Percentiles rank a stretch among this genome's conserved stretches.
phyloP scores from a whole-genome alignment of 2,888 invertebrate species.

The Hypolimnas misippus region DNA sequence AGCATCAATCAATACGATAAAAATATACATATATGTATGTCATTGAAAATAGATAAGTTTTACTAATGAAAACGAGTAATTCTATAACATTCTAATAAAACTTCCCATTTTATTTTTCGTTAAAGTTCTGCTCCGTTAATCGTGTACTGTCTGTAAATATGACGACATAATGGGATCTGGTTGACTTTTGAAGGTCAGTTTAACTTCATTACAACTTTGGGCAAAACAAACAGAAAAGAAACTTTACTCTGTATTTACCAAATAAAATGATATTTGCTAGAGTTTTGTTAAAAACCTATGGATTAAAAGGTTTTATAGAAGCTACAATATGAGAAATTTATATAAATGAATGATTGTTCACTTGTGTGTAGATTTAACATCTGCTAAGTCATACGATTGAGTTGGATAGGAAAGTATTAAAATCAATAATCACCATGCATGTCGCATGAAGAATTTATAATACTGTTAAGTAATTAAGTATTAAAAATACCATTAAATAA shows the following conservation, averaged over 20 bases:
- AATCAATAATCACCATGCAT: slow-evolving; percentile 64
- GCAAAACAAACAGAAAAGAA: slow-evolving; percentile 24
- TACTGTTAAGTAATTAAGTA: neutral
- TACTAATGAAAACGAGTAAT: slow-evolving; percentile 13
- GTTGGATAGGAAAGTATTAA: slow-evolving; percentile 49
- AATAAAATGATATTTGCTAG: slow-evolving; percentile 7
- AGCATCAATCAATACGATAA: no score
- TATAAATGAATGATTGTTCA: neutral
- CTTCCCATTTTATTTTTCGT: slow-evolving; percentile 15
- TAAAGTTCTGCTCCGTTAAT: slow-evolving; percentile 33
- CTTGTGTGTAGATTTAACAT: neutral
- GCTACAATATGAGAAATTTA: neutral
- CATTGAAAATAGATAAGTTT: slow-evolving; percentile 1
- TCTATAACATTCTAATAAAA: slow-evolving; percentile 2
- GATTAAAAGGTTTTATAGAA: neutral
- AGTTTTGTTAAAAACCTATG: neutral
- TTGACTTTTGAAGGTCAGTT: slow-evolving; percentile 31
- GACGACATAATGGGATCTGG: slow-evolving; percentile 26
- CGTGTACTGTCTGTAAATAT: slow-evolving; percentile 27
- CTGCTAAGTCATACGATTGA: slow-evolving; percentile 48
- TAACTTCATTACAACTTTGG: slow-evolving; percentile 20
- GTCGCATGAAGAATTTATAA: slow-evolving; percentile 41
- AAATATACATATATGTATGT: no score
- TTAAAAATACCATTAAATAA: neutral
- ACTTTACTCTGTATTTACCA: neutral